Conservation (phyloP, 2,113 vertebrate genomes). For the Sturnira hondurensis region DNA sequence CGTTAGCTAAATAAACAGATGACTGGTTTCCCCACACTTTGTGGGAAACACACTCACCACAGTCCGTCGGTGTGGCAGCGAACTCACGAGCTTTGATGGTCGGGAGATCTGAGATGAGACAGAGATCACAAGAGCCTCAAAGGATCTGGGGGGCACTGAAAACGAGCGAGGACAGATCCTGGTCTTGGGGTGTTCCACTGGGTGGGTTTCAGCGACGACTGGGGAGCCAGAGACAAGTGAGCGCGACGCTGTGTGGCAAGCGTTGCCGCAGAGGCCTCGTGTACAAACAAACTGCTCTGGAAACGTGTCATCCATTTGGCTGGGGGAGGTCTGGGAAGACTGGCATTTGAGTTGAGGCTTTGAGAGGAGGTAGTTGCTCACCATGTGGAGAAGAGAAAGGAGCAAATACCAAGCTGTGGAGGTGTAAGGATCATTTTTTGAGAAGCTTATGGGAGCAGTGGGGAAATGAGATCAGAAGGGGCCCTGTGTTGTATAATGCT, state of each 20-base stretch:
- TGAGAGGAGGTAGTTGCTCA: neutral
- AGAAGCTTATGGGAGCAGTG: neutral
- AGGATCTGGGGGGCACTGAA: neutral
- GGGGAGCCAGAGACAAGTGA: neutral
- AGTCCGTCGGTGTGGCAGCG: neutral
- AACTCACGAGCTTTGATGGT: too few relatives aligned
- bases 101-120: neutral
- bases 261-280: accelerated
- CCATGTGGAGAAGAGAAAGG: neutral
- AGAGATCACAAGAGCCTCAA: neutral
- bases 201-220: neutral
- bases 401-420: neutral
- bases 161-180: neutral
- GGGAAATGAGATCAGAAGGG: neutral
- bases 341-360: neutral
- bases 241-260: neutral
- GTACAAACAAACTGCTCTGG: accelerated
- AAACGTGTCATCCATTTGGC: neutral
- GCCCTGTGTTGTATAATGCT: neutral
- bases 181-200: neutral
- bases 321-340: neutral
- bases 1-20: neutral
- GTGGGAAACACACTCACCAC: neutral
- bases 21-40: neutral
- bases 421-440: neutral